Evolutionary conservation across 2,113 vertebrate genomes (phyloP).

Genomic region (Burhinus bistriatus): DNA sequence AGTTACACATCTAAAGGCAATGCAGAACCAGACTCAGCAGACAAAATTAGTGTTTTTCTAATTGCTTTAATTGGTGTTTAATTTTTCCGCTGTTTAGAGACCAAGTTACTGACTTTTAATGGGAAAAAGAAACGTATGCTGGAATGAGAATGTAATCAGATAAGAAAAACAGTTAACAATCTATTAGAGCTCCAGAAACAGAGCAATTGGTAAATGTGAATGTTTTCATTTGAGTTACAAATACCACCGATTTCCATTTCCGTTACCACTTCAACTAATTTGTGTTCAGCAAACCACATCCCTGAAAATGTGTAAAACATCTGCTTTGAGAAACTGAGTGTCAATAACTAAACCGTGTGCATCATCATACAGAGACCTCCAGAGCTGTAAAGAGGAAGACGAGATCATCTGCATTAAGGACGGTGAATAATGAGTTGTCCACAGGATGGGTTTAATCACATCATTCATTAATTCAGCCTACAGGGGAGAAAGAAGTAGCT

Average conservation of each 20-base stretch:
- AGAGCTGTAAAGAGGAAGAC: background rate
- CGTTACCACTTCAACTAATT: constrained; percentile 24
- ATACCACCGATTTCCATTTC: constrained; percentile 1
- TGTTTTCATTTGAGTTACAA: constrained; percentile 45
- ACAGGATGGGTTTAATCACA: background rate
- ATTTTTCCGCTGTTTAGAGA: constrained; percentile 39
- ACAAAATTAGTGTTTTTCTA: constrained; percentile 58
- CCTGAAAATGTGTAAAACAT: constrained; percentile 19
- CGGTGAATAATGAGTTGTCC: background rate
- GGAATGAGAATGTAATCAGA: constrained; percentile 8
- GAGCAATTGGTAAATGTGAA: constrained; percentile 8
- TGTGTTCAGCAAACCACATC: constrained; percentile 21
- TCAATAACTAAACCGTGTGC: background rate
- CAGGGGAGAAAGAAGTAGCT: background rate
- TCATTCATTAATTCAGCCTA: background rate
- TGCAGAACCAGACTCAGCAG: constrained; percentile 70
- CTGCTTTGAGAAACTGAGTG: background rate
- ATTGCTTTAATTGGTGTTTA: constrained; percentile 53
- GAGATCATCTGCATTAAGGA: background rate
- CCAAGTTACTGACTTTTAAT: constrained; percentile 5
- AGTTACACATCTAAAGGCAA: background rate
- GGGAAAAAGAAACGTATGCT: background rate
- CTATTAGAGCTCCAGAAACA: background rate
- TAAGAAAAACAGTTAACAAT: background rate
- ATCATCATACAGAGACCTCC: background rate